Conservation (phyloP, 2,797 vertebrate species). For the Anolis apletophallus region DNA sequence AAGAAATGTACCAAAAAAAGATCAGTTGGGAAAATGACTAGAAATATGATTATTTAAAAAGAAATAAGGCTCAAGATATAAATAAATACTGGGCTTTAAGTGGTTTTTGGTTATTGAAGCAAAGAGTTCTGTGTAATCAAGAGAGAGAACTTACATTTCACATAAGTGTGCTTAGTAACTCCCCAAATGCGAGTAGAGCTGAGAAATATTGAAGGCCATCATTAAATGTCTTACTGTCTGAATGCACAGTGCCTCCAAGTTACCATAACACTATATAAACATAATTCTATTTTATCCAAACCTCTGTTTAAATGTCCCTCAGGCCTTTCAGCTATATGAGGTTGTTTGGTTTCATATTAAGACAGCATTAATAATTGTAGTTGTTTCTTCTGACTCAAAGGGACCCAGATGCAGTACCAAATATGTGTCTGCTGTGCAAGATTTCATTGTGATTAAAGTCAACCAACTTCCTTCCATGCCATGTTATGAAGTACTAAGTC, state of each 20-base stretch:
- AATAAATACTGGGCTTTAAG: neutral
- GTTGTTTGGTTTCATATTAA: constrained; percentile 37
- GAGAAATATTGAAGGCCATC: neutral
- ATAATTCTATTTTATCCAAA: constrained; percentile 30
- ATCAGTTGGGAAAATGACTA: neutral
- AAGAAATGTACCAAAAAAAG: neutral
- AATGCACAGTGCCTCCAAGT: constrained; percentile 21
- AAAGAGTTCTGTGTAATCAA: constrained; percentile 2
- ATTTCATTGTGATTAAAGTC: constrained; percentile 32
- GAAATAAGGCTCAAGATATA: neutral
- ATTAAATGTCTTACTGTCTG: constrained; percentile 18
- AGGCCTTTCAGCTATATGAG: constrained; percentile 15
- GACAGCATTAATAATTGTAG: constrained; percentile 22
- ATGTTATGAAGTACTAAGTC: constrained; percentile 1
- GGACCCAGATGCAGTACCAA: constrained; percentile 24
- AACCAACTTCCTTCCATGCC: neutral
- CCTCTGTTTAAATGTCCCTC: constrained; percentile 27
- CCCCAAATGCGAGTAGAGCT: neutral
- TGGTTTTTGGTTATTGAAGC: neutral
- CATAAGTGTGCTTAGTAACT: constrained; percentile 6
- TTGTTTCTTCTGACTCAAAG: constrained; percentile 19
- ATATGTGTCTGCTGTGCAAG: constrained; percentile 19
- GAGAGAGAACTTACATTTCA: neutral
- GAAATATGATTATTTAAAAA: neutral
- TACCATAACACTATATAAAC: constrained; percentile 34